Conservation (phyloP, 2,113 vertebrate genomes). For the Vicugna pacos region DNA sequence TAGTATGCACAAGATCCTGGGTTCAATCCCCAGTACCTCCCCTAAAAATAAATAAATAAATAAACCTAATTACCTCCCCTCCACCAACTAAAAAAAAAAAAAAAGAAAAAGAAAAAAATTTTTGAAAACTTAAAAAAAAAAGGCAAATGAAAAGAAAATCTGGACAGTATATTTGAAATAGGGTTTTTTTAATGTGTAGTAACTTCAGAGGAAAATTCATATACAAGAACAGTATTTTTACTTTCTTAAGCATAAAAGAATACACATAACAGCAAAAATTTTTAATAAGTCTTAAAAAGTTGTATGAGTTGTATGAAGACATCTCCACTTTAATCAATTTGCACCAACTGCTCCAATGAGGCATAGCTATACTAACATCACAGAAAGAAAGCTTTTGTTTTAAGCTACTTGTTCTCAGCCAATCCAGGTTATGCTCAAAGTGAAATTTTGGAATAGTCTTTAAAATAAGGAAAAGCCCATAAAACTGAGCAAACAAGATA, state of each 20-base stretch:
- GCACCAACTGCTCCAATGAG: neutral
- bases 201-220: neutral
- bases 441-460: conserved; percentile 18
- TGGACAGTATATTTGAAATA: neutral
- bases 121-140: neutral
- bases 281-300: neutral
- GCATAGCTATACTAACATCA: neutral
- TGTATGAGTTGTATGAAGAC: neutral
- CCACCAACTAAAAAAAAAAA: no score
- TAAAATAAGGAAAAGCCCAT: neutral
- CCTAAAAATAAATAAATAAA: no score
- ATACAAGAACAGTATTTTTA: neutral
- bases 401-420: neutral
- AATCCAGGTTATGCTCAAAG: conserved; percentile 15
- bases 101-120: no score
- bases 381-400: neutral
- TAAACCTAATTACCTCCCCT: no score
- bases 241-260: neutral
- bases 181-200: neutral
- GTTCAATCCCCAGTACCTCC: no score
- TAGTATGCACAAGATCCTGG: no score
- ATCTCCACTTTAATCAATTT: neutral
- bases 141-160: neutral
- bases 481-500: no score
- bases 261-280: neutral